Base-by-base conservation (phyloP, 2,797 vertebrate genomes). In the Meriones psammophilus region DNA sequence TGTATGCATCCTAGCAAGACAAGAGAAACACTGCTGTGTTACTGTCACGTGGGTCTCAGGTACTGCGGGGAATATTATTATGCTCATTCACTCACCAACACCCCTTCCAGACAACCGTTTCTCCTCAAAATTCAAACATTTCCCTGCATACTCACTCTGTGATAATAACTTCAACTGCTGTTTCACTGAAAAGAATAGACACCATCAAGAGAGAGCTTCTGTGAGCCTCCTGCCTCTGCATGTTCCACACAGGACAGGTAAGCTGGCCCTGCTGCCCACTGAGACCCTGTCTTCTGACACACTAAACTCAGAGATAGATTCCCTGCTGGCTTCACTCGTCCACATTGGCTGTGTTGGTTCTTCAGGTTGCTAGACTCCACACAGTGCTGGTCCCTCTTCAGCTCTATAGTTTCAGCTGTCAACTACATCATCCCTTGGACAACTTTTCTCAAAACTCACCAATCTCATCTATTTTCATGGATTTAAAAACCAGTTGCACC, bases 181-280 rank as follows among this genome's bases (percentile, higher is more conserved):
- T 69, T 83, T 89, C 66, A 64, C 36, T 24, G 18, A 64, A 62
- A 83, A 76, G 81, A 62, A 33, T 1, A 78, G 30, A 78, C 28
- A 13, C 42, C 33, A 42, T 89, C 68, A 74, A 22, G 28, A 60
- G 30, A 92, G 64, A n/a, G 4, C 22, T n/a, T 79, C 17, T 10
- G 8, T 13, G n/a, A 18, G 12, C 50, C 64, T 91, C 58, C 42
- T 12, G 8, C 66, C n/a, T 74, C 77, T 7, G 1, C 58, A 4
- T 2, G 66, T 8, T 30, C 73, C 42, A 5, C 26, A 15, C 8
- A 0, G 50, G 14, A 1, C 4, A 1, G 12, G 39, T 22, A 54
- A 85, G 36, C 66, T 50, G 5, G 39, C 18, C 5, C 8, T n/a
- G 60, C 24, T 71, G 85, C 5, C 66, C 9, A 0, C 9, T 8